Conservation (phyloP, 2,797 vertebrate genomes). For the Malurus splendens region DNA sequence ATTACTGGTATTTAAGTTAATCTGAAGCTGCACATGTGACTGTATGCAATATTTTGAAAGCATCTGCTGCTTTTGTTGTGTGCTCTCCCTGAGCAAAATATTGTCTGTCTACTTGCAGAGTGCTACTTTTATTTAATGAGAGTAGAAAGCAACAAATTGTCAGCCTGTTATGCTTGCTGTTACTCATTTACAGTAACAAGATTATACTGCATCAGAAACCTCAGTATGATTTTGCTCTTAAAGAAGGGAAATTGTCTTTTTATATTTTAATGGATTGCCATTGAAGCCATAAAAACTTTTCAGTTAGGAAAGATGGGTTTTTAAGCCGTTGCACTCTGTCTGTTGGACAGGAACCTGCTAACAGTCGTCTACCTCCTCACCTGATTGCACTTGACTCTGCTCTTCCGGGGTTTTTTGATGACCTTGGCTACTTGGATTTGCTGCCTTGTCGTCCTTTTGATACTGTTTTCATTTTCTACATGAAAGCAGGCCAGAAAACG, state of each 20-base stretch:
- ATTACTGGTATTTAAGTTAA: background rate
- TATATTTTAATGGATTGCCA: background rate
- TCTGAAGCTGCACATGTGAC: background rate
- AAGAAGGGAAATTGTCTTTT: background rate
- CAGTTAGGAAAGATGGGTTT: background rate
- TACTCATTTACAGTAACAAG: background rate
- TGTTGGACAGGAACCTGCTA: constrained; percentile 81
- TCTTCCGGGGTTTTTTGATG: constrained; percentile 86
- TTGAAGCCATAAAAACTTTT: background rate
- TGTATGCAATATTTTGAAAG: background rate
- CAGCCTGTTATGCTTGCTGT: background rate
- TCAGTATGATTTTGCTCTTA: background rate
- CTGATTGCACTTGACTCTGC: constrained; percentile 87
- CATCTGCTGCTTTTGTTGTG: background rate
- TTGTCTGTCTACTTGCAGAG: background rate
- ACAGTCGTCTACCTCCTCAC: constrained; percentile 84
- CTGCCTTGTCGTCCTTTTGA: constrained; percentile 86
- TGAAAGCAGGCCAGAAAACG: constrained; percentile 89
- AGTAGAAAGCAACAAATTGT: background rate
- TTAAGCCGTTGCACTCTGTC: background rate
- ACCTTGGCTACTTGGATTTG: constrained; percentile 84
- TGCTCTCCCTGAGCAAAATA: background rate
- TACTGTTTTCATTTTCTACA: constrained; percentile 89
- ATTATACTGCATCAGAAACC: background rate
- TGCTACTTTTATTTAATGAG: background rate